These are phyloP conservation scores for Cydia strobilella DNA, from an alignment of 1,140 invertebrate species.

Conservation along the genomic window DNA sequence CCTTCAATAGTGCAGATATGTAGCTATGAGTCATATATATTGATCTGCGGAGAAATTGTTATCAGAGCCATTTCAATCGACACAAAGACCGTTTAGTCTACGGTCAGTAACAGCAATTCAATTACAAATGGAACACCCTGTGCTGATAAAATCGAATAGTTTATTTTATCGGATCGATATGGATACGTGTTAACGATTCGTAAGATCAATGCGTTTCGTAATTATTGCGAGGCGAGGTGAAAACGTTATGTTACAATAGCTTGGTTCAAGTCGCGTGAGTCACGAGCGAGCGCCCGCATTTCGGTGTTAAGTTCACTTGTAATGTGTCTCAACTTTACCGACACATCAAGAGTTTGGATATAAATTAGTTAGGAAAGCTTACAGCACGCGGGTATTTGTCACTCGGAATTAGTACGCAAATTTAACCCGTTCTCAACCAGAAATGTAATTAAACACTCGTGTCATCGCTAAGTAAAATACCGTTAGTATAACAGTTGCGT, in stretches of 20 bases:
- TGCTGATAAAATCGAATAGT: background rate
- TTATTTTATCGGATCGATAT: constrained; percentile 21
- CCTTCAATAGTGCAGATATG: constrained; percentile 42
- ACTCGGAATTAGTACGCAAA: constrained; percentile 24
- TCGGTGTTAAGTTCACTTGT: constrained; percentile 31
- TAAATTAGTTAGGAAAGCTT: constrained; percentile 27
- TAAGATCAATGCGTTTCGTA: constrained; percentile 27
- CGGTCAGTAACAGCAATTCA: background rate
- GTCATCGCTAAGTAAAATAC: constrained; percentile 2
- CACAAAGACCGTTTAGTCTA: constrained; percentile 11
- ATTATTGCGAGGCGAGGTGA: constrained; percentile 25
- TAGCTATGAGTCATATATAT: constrained; percentile 58
- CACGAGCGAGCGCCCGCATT: constrained; percentile 31
- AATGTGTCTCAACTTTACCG: constrained; percentile 24
- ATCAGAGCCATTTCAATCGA: constrained; percentile 32
- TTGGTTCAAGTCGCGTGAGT: constrained; percentile 15
- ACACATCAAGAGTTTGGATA: constrained; percentile 30
- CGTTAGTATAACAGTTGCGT: constrained; percentile 29
- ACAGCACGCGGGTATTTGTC: constrained; percentile 2
- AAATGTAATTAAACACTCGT: constrained; percentile 5
- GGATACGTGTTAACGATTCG: constrained; percentile 17
- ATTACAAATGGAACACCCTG: background rate
- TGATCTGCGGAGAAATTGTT: constrained; percentile 50
- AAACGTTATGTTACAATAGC: constrained; percentile 32
- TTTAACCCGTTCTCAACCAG: constrained; percentile 12